Base-by-base conservation (phyloP, 2,797 vertebrate species). In the Hemitrygon akajei region DNA sequence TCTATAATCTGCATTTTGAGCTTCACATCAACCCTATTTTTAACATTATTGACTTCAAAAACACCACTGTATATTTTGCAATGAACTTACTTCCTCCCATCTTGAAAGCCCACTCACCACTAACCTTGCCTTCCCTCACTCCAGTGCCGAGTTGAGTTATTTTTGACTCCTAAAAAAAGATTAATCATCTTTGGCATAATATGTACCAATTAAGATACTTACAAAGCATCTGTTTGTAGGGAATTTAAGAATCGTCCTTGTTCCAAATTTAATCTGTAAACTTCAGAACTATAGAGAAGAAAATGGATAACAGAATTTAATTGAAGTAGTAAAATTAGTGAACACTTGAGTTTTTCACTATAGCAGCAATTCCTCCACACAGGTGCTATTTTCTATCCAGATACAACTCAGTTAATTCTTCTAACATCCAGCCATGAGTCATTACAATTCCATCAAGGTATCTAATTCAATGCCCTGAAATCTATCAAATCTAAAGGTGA, bases 191-290 rank as follows among this genome's bases (percentile, higher is more conserved):
- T 73, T 73, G 25, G 25, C 20, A 73, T 69, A 69, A 69, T 73
- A 73, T 73, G 71, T 73, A 7, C 22, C 3, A 73, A 22, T 73
- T 76, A 73, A 91, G 25, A 79, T 93, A 98, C 98, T 98, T 95
- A 99, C 99, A 96, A 97, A 30, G 98, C 98, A 25, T 98, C 97
- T 0, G 98, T 99, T 94, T 99, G 98, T 25, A 99, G 96, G 0
- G 99, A 98, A 96, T 97, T 99, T 94, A 99, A 97, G 95, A 98
- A 99, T 30, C 98, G 96, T 73, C 99, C 99, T 95, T 99, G 99
- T 91, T 99, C 99, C 95, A 99, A 96, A 94, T 99, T 99, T 94
- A 99, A 96, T 91, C 98, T 96, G 95, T 97, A 99, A 10, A 99
- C 97, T 96, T 99, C 98, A 66, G 98, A 99, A 94, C 98, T 99